A percentile compares a stretch with the other conserved stretches of the same genome.
phyloP scores from a whole-genome alignment of 2,113 vertebrate genomes.

The Scopus umbretta region DNA sequence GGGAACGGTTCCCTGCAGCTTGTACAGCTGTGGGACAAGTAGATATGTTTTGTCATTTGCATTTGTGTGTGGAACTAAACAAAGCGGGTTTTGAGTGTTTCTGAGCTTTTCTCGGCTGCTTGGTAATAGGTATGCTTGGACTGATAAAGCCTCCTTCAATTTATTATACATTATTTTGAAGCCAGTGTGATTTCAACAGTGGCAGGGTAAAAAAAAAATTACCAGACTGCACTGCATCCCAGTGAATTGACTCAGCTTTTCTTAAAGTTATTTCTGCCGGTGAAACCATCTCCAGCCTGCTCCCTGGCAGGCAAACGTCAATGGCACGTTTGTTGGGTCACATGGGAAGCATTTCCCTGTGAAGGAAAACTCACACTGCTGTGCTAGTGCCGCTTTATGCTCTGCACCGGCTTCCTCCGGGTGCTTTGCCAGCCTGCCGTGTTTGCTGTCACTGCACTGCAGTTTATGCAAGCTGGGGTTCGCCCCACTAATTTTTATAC shows the following conservation, averaged over 20 bases:
- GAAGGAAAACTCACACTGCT: neutral
- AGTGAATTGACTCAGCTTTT: neutral
- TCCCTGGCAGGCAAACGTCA: neutral
- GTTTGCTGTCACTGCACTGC: neutral
- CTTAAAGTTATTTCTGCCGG: neutral
- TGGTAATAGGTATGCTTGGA: neutral
- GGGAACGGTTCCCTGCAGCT: neutral
- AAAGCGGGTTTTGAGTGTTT: neutral
- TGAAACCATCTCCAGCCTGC: neutral
- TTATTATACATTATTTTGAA: neutral
- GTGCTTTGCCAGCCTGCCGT: neutral
- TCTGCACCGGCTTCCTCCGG: fast-evolving
- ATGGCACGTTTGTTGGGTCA: neutral
- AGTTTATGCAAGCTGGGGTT: neutral
- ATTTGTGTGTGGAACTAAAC: neutral
- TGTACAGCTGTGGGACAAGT: neutral
- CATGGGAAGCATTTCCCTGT: neutral
- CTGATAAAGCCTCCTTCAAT: neutral
- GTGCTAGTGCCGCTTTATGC: neutral
- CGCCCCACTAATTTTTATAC: neutral
- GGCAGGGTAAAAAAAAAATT: neutral
- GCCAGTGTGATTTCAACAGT: neutral
- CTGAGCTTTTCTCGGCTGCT: neutral
- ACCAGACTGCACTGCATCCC: neutral
- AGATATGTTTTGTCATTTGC: neutral